Base-by-base conservation (phyloP, 2,888 invertebrate genomes). In the Salpingus planirostris region DNA sequence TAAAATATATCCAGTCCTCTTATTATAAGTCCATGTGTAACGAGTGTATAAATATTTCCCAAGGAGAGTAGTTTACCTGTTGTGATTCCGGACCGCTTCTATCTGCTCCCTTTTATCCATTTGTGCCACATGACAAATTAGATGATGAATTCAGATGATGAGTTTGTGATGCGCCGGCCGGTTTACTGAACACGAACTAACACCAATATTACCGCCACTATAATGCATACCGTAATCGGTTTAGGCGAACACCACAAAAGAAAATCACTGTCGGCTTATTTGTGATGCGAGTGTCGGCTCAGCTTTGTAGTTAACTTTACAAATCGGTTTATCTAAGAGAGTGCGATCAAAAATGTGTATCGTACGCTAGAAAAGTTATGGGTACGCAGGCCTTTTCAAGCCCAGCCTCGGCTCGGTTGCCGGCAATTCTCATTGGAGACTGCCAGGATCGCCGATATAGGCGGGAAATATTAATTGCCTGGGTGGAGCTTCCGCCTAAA, bases 251-350 rank as follows among this genome's bases (percentile, higher is more conserved):
- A n/a, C n/a, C 38, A 38, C 38, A 22, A 33, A 27, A 31, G 33
- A 27, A 37, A 38, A 31, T 31, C 33, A 37, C 37, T 33, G 37
- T 37, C 32, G 36, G 29, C 30, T 26, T 38, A n/a, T n/a, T n/a
- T n/a, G n/a, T n/a, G n/a, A n/a, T 40, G 36, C 42, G 36, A 31
- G 33, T 42, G 42, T 32, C 35, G 32, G 40, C 43, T 36, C 32
- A 36, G 36, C 42, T 43, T 43, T 44, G 39, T 34, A 18, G 40
- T 47, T 37, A 43, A 42, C 40, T 43, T 45, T 43, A 45, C 47
- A 48, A 50, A 50, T 46, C 46, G 40, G 44, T 47, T 43, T 47
- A 47, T 49, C 46, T 50, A 44, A 40, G 43, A 45, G 49, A 45
- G 47, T 50, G 47, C 46, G 47, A 49, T 41, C 45, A 48, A 48